phyloP scores from a whole-genome alignment of 2,113 vertebrate genomes.

The Hydrolagus affinis region DNA sequence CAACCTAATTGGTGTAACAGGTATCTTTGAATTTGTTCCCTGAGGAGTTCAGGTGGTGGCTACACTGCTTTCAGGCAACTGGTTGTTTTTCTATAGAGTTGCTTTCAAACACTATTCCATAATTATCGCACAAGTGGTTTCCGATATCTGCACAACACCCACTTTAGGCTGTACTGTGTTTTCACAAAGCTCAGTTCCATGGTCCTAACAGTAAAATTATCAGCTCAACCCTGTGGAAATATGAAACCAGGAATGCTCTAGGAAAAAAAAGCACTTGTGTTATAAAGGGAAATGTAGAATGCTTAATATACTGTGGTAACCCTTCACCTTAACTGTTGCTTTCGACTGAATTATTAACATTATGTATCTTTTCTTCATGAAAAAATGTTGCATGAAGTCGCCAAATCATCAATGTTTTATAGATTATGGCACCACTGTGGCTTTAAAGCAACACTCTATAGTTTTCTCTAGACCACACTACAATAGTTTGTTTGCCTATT shows the following conservation, averaged over 20 bases:
- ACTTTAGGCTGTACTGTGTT: neutral
- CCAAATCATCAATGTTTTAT: neutral
- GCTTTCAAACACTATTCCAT: neutral
- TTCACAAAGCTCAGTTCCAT: neutral
- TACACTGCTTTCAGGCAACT: neutral
- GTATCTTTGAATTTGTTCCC: neutral
- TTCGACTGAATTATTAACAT: neutral
- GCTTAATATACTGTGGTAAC: neutral
- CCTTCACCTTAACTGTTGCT: neutral
- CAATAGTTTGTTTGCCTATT: too few relatives aligned
- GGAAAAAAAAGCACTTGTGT: neutral
- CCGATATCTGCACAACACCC: neutral
- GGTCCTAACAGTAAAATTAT: neutral
- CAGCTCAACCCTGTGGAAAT: neutral
- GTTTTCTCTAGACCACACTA: neutral
- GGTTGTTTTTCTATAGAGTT: neutral
- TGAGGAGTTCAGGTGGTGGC: neutral
- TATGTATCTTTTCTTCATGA: neutral
- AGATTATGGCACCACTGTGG: neutral
- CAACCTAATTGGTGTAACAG: neutral
- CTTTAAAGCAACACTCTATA: neutral
- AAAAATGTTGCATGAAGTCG: neutral
- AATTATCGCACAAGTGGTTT: neutral
- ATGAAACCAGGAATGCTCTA: neutral
- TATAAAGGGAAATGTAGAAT: neutral